Evolutionary conservation across 2,888 invertebrate species (phyloP).

Genomic region (Clistopyga incitator): DNA sequence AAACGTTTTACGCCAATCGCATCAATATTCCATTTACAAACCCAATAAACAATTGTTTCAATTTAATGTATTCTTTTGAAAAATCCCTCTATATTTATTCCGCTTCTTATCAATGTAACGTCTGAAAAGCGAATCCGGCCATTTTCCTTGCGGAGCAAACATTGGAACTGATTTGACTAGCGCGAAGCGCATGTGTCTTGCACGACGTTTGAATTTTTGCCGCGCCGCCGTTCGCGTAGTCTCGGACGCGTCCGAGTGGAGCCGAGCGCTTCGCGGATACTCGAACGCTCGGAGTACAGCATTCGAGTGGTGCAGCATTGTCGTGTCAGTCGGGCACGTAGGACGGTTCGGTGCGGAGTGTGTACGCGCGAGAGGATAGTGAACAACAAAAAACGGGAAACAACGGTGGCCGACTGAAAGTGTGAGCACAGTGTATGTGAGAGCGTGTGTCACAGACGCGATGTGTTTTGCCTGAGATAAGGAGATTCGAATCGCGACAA

Average conservation of each 20-base stretch:
- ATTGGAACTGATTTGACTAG: not conserved
- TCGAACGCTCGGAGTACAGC: not conserved
- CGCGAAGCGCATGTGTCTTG: not conserved
- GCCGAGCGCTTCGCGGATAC: not conserved
- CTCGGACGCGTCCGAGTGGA: conserved; percentile 21
- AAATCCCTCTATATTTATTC: too few species aligned
- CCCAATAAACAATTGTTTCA: too few species aligned
- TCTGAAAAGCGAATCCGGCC: too few species aligned
- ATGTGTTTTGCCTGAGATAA: conserved; percentile 53
- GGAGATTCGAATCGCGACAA: conserved; percentile 1
- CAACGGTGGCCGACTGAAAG: conserved; percentile 11
- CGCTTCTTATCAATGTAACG: too few species aligned
- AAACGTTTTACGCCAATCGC: too few species aligned
- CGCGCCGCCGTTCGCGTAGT: conserved; percentile 9
- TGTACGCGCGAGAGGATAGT: conserved; percentile 51
- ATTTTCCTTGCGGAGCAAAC: not conserved
- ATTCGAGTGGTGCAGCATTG: conserved; percentile 46
- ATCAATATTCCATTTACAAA: too few species aligned
- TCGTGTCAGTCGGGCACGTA: conserved; percentile 69
- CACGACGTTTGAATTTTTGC: not conserved
- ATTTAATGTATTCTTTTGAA: too few species aligned
- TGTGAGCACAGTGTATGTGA: conserved; percentile 17
- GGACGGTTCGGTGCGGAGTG: conserved; percentile 63
- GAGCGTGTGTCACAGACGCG: conserved; percentile 29
- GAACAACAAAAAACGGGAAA: conserved; percentile 20